Conservation (phyloP, 2,113 vertebrate genomes). For the Clarias batrachus region DNA sequence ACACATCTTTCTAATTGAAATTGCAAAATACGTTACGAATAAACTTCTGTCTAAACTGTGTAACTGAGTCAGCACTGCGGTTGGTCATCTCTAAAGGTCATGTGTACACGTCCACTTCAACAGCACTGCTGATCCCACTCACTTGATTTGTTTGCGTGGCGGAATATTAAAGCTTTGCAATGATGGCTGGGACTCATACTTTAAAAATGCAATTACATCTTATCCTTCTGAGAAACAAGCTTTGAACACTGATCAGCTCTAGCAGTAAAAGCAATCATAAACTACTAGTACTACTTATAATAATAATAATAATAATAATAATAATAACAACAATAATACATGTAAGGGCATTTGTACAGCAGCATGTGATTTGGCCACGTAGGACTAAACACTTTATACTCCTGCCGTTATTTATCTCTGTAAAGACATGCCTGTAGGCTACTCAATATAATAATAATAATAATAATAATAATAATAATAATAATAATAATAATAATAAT, state of each 20-base stretch:
- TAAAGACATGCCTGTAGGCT: not conserved
- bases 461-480: not conserved
- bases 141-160: not conserved
- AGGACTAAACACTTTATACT: not conserved
- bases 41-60: conserved; percentile 10
- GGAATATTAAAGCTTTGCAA: not conserved
- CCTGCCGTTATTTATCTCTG: not conserved
- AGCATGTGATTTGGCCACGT: not conserved
- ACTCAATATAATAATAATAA: not conserved
- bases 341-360: not conserved
- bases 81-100: conserved; percentile 30
- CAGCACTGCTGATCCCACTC: not conserved
- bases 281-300: no score
- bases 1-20: conserved; percentile 9
- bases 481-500: not conserved
- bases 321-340: not conserved
- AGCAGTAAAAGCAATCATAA: not conserved
- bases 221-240: not conserved
- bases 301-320: not conserved
- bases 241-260: not conserved
- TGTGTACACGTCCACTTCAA: conserved; percentile 3
- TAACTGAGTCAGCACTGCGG: conserved; percentile 10
- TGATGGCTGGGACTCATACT: not conserved
- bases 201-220: not conserved
- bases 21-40: not conserved